Percentiles rank a stretch among this genome's conserved stretches.
Evolutionary conservation across 2,888 invertebrate genomes (phyloP).

Genomic region (Labia minor): DNA sequence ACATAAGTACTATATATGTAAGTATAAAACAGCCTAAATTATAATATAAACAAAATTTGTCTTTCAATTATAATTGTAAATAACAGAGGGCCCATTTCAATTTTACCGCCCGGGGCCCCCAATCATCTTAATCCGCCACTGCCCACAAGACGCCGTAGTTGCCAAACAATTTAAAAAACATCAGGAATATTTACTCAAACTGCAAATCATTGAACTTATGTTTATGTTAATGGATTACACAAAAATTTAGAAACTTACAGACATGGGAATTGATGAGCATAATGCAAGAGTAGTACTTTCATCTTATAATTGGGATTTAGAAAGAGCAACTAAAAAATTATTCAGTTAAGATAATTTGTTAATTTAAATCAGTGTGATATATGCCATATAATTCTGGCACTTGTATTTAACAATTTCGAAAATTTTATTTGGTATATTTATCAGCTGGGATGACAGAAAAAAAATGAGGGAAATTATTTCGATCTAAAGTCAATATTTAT

Average conservation of each 20-base stretch:
- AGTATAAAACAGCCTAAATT: no score
- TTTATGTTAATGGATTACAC: constrained; percentile 83
- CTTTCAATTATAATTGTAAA: no score
- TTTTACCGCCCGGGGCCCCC: no score
- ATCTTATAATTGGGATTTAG: constrained; percentile 84
- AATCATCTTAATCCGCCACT: no score
- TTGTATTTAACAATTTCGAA: background rate
- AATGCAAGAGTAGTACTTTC: constrained; percentile 82
- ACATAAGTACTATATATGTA: no score
- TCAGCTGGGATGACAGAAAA: background rate
- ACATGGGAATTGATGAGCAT: constrained; percentile 90
- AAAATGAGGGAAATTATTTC: background rate
- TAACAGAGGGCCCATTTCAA: no score
- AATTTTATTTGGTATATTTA: constrained; percentile 6
- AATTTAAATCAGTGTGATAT: constrained; percentile 14
- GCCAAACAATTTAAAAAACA: constrained; percentile 93
- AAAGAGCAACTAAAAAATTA: constrained; percentile 79
- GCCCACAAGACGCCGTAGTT: constrained; percentile 95
- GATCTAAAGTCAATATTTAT: no score
- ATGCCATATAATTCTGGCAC: background rate
- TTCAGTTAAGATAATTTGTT: constrained; percentile 53
- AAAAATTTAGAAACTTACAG: constrained; percentile 76
- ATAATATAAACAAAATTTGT: no score
- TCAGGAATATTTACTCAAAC: constrained; percentile 75
- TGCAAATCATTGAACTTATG: constrained; percentile 91